These are phyloP conservation scores for Conistra vaccinii DNA, from an alignment of 2,888 invertebrate genomes.

Conservation along the genomic window DNA sequence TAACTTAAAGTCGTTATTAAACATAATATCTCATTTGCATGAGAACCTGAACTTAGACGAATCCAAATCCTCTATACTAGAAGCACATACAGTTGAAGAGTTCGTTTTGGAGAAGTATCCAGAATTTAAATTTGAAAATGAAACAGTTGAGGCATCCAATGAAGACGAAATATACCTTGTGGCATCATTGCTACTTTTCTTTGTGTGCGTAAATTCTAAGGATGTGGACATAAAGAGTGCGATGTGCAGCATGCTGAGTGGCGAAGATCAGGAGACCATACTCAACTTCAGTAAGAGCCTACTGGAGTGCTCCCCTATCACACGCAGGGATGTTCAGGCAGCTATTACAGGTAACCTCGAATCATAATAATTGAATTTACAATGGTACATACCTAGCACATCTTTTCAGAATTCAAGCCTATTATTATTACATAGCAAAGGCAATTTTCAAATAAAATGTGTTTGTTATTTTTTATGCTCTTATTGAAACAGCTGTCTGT, in stretches of 20 bases:
- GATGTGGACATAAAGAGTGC: conserved; percentile 89
- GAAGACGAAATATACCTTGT: conserved; percentile 83
- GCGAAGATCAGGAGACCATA: conserved; percentile 89
- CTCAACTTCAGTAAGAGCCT: conserved; percentile 89
- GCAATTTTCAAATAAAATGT: conserved; percentile 11
- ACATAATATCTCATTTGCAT: conserved; percentile 83
- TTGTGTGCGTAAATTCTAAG: conserved; percentile 89
- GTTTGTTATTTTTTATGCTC: conserved; percentile 50
- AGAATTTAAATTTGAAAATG: conserved; percentile 84
- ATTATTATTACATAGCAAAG: conserved; percentile 21
- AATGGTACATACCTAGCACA: neutral
- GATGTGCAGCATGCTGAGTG: conserved; percentile 89
- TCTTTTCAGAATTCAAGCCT: neutral
- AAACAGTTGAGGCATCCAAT: conserved; percentile 73
- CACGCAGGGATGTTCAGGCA: conserved; percentile 82
- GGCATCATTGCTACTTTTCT: conserved; percentile 88
- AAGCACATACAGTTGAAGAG: conserved; percentile 82
- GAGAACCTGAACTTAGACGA: conserved; percentile 84
- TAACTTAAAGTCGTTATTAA: conserved; percentile 77
- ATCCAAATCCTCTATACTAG: conserved; percentile 83
- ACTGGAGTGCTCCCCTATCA: conserved; percentile 85
- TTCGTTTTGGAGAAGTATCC: conserved; percentile 88
- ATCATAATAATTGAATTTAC: neutral
- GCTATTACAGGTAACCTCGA: conserved; percentile 82
- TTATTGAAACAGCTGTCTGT: conserved; percentile 47